Conservation (phyloP, 2,888 invertebrate species). For the Eretmocerus hayati region DNA sequence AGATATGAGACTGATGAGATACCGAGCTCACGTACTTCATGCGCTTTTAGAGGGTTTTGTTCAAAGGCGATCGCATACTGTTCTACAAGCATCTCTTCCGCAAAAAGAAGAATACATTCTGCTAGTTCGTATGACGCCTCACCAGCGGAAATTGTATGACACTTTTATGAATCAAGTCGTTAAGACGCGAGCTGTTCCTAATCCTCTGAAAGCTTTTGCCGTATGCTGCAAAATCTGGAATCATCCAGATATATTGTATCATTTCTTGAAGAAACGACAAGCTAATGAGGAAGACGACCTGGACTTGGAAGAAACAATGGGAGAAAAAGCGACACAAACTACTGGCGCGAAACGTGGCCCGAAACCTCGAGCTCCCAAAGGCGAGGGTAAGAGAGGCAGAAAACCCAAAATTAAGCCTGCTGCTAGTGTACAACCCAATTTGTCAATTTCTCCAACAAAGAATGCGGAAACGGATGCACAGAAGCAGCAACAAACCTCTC, state of each 20-base stretch:
- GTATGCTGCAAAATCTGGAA: constrained; percentile 99
- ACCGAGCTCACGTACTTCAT: constrained; percentile 91
- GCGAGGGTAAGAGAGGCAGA: constrained; percentile 42
- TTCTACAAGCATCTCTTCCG: constrained; percentile 85
- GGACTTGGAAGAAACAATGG: constrained; percentile 72
- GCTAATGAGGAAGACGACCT: constrained; percentile 73
- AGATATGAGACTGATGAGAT: constrained; percentile 89
- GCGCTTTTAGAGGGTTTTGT: constrained; percentile 93
- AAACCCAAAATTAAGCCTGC: constrained; percentile 50
- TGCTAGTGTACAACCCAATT: constrained; percentile 51
- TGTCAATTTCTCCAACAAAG: constrained; percentile 31
- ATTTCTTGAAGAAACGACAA: constrained; percentile 75
- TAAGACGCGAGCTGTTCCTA: constrained; percentile 77
- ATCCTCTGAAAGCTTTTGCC: constrained; percentile 95
- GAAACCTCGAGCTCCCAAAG: constrained; percentile 44
- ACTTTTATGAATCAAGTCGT: constrained; percentile 91
- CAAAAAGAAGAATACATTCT: constrained; percentile 93
- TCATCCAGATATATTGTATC: constrained; percentile 86
- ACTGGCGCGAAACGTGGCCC: constrained; percentile 40
- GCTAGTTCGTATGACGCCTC: constrained; percentile 75
- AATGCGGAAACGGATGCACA: constrained; percentile 23
- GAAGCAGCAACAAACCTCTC: constrained; percentile 14
- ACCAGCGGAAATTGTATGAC: constrained; percentile 86
- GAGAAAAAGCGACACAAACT: constrained; percentile 43
- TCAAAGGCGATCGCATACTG: constrained; percentile 88